Evolutionary conservation across 35 echinoderm and acorn worm species (phyloP), one percentile per base, ranked within the genome.

Genomic region (Holothuria glaberrima): DNA sequence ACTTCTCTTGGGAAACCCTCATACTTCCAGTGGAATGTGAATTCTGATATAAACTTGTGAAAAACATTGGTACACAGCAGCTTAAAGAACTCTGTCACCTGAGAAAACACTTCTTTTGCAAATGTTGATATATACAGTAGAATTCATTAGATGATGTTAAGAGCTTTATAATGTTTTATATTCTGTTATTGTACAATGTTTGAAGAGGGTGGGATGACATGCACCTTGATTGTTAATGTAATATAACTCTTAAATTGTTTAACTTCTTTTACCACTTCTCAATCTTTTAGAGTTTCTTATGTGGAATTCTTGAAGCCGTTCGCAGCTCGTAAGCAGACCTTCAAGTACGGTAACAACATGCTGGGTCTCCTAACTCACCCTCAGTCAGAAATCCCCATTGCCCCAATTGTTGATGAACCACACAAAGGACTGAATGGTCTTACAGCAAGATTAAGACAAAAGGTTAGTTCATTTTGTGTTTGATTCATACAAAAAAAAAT

Each of bases 301-400:
- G 71, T 98, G 5, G 95, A 98, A 70, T 98, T 98, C 75, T 84
- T 98, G 71, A 91, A 91, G 67, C 95, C 95, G 24, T 94, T 98
- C 87, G 95, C 95, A 20, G 22, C 89, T 25, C 86, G 91, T 36
- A 98, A 94, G 64, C 81, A 91, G 46, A 98, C 95, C 30, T 93
- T 94, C 86, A 94, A 93, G 17, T 90, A 90, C 69, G 95, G 92
- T 22, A 98, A 98, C 80, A 91, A 98, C 63, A 94, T 98, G 92
- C 62, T 80, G 27, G 87, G 86, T 10, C 41, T 98, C 18, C 59
- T 98, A 86, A 83, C 90, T 6, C 95, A 98, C 48, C 93, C 95
- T 1, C 95, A 98, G 80, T 59, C 92, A n/a, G 95, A 98, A 48
- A 89, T 98, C 4, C 95, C 95, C 0, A 86, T 98, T 29, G 93